Evolutionary conservation across 1,140 invertebrate genomes (phyloP).

Genomic region (Drosophila sulfurigaster): DNA sequence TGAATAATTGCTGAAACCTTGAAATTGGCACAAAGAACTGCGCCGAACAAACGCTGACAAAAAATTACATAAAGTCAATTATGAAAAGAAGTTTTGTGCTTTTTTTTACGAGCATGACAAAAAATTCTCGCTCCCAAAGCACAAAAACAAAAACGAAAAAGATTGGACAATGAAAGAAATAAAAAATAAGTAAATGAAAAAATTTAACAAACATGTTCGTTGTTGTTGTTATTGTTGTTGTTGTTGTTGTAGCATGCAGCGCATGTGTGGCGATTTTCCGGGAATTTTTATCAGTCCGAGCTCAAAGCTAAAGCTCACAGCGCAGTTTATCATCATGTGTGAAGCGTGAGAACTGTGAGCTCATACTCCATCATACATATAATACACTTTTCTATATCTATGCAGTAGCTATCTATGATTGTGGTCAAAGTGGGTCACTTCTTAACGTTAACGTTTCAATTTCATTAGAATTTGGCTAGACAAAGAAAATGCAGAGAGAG

Average conservation of each 20-base stretch:
- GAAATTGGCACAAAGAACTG: slow-evolving; percentile 45
- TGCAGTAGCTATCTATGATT: slow-evolving; percentile 5
- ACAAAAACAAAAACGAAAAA: slow-evolving; percentile 27
- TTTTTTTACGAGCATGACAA: slow-evolving; percentile 7
- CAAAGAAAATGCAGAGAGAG: background rate
- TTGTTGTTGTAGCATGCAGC: slow-evolving; percentile 9
- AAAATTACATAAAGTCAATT: slow-evolving; percentile 39
- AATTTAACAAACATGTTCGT: slow-evolving; percentile 13
- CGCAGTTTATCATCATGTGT: slow-evolving; percentile 20
- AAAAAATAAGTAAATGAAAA: background rate
- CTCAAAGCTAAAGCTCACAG: background rate
- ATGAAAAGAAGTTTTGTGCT: slow-evolving; percentile 24
- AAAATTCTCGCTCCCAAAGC: slow-evolving; percentile 20
- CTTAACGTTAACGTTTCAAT: slow-evolving; percentile 3
- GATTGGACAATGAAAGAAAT: slow-evolving; percentile 1
- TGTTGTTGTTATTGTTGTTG: slow-evolving; percentile 3
- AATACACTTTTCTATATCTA: too few species aligned
- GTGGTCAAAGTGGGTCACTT: slow-evolving; percentile 41
- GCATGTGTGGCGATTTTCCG: slow-evolving; percentile 44
- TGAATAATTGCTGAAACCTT: slow-evolving; percentile 62
- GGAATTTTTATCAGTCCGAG: slow-evolving; percentile 27
- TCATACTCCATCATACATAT: slow-evolving; percentile 3
- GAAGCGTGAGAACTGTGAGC: slow-evolving; percentile 47
- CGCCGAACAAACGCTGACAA: slow-evolving; percentile 32
- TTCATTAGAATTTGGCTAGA: slow-evolving; percentile 42